phyloP scores from a whole-genome alignment of 2,113 vertebrate genomes.

The Prolemur simus region DNA sequence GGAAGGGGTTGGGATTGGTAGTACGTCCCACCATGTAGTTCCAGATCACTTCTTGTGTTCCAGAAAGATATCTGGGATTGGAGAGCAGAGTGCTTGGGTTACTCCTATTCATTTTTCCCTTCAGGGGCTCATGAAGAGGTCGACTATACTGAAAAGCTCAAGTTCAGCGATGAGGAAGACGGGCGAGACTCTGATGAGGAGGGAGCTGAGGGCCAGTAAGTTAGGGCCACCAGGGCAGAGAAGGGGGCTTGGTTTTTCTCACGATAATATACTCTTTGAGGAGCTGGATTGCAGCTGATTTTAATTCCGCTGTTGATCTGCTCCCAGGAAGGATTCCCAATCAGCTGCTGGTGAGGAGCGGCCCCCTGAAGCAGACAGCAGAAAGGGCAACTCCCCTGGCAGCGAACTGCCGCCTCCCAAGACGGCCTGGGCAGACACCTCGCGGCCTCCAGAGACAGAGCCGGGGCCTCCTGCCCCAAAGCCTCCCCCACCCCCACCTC shows the following conservation, averaged over 20 bases:
- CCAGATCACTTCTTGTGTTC: neutral
- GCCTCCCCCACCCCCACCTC: slow-evolving; percentile 77
- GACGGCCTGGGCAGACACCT: slow-evolving; percentile 89
- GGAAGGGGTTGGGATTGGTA: neutral
- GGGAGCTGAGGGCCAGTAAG: slow-evolving; percentile 85
- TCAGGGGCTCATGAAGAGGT: slow-evolving; percentile 95
- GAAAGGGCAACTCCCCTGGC: slow-evolving; percentile 83
- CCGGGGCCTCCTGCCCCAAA: slow-evolving; percentile 69
- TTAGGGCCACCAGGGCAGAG: neutral
- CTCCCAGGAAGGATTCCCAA: slow-evolving; percentile 71
- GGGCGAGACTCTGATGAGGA: slow-evolving; percentile 92
- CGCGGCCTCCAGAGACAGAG: slow-evolving; percentile 72
- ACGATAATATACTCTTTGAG: neutral
- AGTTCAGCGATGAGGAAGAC: slow-evolving; percentile 96
- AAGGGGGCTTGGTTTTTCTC: neutral
- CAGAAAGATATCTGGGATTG: neutral
- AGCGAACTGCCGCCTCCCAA: slow-evolving; percentile 86
- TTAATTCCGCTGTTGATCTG: slow-evolving; percentile 34
- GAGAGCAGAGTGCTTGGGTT: neutral
- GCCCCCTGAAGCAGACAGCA: slow-evolving; percentile 76
- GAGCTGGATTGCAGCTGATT: neutral
- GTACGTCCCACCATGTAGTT: fast-evolving
- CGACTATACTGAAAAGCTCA: slow-evolving; percentile 95
- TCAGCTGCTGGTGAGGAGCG: slow-evolving; percentile 73
- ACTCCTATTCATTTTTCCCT: neutral